phyloP scores from a whole-genome alignment of 2,888 invertebrate genomes.

The Brachyopa scutellaris region DNA sequence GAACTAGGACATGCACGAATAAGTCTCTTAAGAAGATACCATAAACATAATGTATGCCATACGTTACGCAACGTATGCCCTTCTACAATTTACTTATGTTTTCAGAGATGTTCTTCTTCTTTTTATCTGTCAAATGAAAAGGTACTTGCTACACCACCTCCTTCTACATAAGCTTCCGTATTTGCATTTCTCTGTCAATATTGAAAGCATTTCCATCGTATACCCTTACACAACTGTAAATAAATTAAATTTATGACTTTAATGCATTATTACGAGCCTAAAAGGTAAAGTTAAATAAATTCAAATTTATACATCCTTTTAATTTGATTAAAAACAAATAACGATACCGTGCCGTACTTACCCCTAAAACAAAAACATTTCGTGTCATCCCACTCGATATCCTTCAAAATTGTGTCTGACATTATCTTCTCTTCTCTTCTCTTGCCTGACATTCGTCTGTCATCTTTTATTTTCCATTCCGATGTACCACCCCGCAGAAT shows the following conservation, averaged over 20 bases:
- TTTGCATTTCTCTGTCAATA: too few relatives aligned
- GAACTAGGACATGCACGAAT: too few relatives aligned
- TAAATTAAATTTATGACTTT: constrained; percentile 15
- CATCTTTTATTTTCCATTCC: constrained; percentile 44
- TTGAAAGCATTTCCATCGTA: too few relatives aligned
- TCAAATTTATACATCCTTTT: constrained; percentile 52
- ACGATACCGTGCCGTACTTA: constrained; percentile 9
- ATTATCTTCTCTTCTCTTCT: constrained; percentile 58
- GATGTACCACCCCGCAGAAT: not conserved
- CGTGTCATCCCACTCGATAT: constrained; percentile 25
- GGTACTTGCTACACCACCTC: not conserved
- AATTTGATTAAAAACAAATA: constrained; percentile 69
- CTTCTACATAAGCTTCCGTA: too few relatives aligned
- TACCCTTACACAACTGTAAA: too few relatives aligned
- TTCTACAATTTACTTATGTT: too few relatives aligned
- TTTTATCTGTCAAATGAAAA: too few relatives aligned
- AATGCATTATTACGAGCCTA: too few relatives aligned
- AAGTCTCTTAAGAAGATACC: too few relatives aligned
- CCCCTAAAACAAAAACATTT: constrained; percentile 15
- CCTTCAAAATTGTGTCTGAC: constrained; percentile 45
- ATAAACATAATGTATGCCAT: too few relatives aligned
- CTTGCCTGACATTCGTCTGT: constrained; percentile 53
- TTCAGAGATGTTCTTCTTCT: too few relatives aligned
- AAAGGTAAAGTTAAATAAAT: constrained; percentile 40
- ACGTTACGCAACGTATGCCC: too few relatives aligned